Conservation (phyloP, 2,113 vertebrate species). For the Phaethornis superciliosus region DNA sequence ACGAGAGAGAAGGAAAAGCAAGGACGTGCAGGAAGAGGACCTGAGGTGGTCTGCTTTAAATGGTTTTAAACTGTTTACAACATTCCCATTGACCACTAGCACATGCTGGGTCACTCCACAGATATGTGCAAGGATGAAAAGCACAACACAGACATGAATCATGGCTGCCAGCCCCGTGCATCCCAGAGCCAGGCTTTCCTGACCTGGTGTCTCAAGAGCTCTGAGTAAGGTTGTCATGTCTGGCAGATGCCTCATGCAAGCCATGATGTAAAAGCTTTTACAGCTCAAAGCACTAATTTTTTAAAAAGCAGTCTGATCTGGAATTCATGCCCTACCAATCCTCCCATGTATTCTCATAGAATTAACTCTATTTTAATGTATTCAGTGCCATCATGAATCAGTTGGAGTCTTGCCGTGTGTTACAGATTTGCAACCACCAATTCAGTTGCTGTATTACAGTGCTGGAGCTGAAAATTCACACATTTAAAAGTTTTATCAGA, state of each 20-base stretch:
- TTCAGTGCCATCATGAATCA: neutral
- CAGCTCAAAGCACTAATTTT: neutral
- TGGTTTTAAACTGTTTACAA: neutral
- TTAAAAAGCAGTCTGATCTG: neutral
- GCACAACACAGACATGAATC: neutral
- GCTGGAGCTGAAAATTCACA: neutral
- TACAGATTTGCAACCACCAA: neutral
- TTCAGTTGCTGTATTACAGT: neutral
- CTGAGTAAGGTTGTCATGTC: neutral
- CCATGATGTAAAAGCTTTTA: neutral
- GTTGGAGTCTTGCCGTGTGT: neutral
- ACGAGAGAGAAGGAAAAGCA: neutral
- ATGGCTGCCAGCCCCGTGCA: neutral
- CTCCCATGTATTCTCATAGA: neutral
- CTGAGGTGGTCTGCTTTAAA: neutral
- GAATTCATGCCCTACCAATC: neutral
- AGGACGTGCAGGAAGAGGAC: neutral
- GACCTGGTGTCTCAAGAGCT: neutral
- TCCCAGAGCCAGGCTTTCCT: neutral
- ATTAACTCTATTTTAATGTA: neutral
- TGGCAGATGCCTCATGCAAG: neutral
- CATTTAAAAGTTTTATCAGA: neutral
- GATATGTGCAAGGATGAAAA: neutral
- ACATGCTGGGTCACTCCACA: neutral
- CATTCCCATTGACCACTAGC: neutral